Conservation (phyloP, 2,888 invertebrate genomes). For the Diloba caeruleocephala region DNA sequence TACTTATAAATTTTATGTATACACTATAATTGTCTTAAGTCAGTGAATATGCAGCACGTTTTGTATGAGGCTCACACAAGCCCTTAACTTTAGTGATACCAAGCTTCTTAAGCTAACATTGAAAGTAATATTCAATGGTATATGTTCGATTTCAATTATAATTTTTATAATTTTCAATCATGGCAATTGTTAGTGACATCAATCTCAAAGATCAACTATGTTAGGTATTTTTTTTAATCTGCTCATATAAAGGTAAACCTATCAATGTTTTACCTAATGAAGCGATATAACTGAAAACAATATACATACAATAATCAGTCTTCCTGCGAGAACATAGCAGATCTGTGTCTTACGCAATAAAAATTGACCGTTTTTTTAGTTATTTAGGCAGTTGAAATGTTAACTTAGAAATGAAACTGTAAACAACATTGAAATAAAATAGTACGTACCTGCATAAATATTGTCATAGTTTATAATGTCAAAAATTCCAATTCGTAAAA, state of each 20-base stretch:
- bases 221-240: conserved; percentile 20
- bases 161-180: conserved; percentile 5
- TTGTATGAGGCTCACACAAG: conserved; percentile 28
- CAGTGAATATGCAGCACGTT: conserved; percentile 25
- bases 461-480: conserved; percentile 65
- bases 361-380: conserved; percentile 46
- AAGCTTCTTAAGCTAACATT: conserved; percentile 57
- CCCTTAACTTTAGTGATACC: conserved; percentile 47
- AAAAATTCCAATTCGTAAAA: conserved; percentile 49
- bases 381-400: conserved; percentile 20
- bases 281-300: conserved; percentile 44
- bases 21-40: conserved; percentile 20
- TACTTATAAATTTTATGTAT: conserved; percentile 53
- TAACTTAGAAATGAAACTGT: conserved; percentile 12
- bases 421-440: conserved; percentile 37
- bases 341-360: conserved; percentile 29
- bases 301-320: conserved; percentile 59
- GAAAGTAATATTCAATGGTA: conserved; percentile 37
- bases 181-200: conserved; percentile 5
- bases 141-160: conserved; percentile 10
- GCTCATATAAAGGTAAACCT: conserved; percentile 39
- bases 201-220: conserved; percentile 32
- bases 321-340: conserved; percentile 51
- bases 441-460: conserved; percentile 71
- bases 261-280: conserved; percentile 48